These are phyloP conservation scores for Gibbula magus DNA, from an alignment of 2,888 invertebrate genomes.

Conservation along the genomic window DNA sequence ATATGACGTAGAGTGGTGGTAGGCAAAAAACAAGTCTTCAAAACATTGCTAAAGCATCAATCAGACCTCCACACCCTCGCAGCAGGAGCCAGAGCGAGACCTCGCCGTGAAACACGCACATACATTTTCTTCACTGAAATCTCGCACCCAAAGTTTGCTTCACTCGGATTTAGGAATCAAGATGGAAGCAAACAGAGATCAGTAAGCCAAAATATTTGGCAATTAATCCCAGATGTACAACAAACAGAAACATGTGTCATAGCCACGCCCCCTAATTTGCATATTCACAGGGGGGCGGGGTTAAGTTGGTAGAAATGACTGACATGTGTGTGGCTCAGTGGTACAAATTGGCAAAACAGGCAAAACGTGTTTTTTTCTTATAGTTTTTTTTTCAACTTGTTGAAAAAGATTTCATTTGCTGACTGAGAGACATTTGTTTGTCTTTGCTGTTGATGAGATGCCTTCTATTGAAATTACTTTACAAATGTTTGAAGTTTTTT, in stretches of 20 bases:
- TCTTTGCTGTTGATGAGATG: not conserved
- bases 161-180: no score
- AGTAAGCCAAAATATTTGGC: constrained; percentile 14
- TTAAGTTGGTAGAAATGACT: not conserved
- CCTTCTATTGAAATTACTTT: no score
- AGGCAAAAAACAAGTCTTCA: no score
- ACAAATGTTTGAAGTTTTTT: no score
- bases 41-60: no score
- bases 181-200: not conserved
- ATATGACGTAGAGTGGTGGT: no score
- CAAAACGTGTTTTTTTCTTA: not conserved
- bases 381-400: not conserved
- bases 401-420: not conserved
- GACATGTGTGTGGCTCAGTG: constrained; percentile 3
- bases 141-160: no score
- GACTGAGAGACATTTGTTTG: not conserved
- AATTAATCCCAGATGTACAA: constrained; percentile 14
- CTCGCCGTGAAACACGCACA: no score
- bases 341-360: constrained; percentile 16
- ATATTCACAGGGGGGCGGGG: constrained; percentile 16
- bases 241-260: not conserved
- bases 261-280: constrained; percentile 14
- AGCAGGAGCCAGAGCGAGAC: no score
- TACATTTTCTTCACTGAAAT: no score
- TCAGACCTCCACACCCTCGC: no score